Evolutionary conservation across 2,113 vertebrate genomes (phyloP).

Genomic region (Myotis yumanensis): DNA sequence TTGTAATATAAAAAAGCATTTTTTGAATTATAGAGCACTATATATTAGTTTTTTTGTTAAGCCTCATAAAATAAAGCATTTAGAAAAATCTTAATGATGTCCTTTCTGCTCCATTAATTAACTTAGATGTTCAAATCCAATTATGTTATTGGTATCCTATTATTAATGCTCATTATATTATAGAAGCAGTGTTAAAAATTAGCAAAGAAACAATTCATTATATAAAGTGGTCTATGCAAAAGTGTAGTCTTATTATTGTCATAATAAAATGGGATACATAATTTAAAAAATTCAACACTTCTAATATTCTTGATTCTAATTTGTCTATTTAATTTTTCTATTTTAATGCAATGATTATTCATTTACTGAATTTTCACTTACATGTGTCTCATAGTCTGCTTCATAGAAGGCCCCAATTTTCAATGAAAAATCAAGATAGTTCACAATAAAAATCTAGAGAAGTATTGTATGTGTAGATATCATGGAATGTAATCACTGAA

Average conservation of each 20-base stretch:
- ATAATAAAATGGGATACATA: background rate
- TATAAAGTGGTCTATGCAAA: background rate
- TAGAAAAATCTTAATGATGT: constrained; percentile 66
- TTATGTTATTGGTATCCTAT: constrained; percentile 24
- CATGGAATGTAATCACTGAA: background rate
- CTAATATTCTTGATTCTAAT: background rate
- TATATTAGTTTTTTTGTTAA: constrained; percentile 35
- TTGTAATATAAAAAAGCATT: background rate
- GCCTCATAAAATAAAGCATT: constrained; percentile 55
- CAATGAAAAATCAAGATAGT: background rate
- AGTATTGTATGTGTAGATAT: accelerated
- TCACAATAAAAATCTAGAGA: background rate
- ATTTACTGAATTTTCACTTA: background rate
- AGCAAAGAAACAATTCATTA: background rate
- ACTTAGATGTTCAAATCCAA: constrained; percentile 64
- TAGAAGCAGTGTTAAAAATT: background rate
- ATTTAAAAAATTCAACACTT: background rate
- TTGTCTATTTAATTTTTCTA: background rate
- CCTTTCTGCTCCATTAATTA: constrained; percentile 53
- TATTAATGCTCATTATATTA: constrained; percentile 27
- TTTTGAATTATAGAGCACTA: background rate
- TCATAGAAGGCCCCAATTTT: background rate
- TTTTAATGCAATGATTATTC: background rate
- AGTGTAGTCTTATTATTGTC: background rate
- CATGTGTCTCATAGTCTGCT: background rate